phyloP scores from a whole-genome alignment of 2,113 vertebrate species.

The Salvelinus sp. region DNA sequence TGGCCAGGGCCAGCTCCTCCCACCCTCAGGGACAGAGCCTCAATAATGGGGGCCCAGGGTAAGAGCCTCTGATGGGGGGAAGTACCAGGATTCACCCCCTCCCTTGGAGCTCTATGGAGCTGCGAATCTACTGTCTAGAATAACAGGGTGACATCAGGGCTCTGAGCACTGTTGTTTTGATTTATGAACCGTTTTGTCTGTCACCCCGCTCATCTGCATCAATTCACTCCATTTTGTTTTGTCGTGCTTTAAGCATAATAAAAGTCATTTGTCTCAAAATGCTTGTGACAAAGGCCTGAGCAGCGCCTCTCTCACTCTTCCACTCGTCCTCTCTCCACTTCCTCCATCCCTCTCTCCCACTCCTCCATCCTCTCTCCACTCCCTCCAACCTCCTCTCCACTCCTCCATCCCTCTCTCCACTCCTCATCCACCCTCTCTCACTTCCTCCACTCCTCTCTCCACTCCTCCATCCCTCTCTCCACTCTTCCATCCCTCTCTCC shows the following conservation, averaged over 20 bases:
- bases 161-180: slow-evolving; percentile 53
- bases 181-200: slow-evolving; percentile 5
- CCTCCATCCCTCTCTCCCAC: too few species aligned
- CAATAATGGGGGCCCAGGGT: slow-evolving; percentile 82
- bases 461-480: too few species aligned
- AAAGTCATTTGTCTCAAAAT: slow-evolving; percentile 7
- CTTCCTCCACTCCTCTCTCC: too few species aligned
- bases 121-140: neutral
- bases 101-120: neutral
- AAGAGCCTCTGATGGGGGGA: slow-evolving; percentile 61
- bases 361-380: too few species aligned
- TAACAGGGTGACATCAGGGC: neutral
- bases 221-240: neutral
- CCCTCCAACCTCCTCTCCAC: too few species aligned
- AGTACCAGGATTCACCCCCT: neutral
- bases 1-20: slow-evolving; percentile 53
- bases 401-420: too few species aligned
- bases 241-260: slow-evolving; percentile 16
- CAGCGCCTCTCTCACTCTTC: neutral
- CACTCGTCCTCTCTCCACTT: too few species aligned
- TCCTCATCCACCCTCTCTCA: too few species aligned
- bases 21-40: slow-evolving; percentile 76
- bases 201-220: slow-evolving; percentile 25
- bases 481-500: too few species aligned
- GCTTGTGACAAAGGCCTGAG: neutral